Evolutionary conservation across 2,888 invertebrate genomes (phyloP).

Genomic region (Coelopa pilipes): DNA sequence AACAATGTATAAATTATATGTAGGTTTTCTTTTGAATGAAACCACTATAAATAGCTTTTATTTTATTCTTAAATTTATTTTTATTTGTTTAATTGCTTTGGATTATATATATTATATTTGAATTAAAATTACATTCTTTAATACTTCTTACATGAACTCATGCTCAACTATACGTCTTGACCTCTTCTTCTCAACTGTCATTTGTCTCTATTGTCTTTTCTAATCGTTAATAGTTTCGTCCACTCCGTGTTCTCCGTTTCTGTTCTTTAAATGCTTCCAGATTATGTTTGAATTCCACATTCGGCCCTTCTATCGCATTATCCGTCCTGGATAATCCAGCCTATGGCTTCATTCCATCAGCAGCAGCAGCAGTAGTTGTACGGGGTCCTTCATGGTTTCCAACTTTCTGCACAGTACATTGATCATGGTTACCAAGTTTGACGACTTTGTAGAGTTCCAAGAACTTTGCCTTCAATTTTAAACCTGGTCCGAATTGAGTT

Average conservation of each 20-base stretch:
- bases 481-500: constrained; percentile 41
- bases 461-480: constrained; percentile 40
- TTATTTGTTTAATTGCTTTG: too few relatives aligned
- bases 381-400: constrained; percentile 7
- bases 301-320: not conserved
- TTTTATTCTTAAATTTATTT: too few relatives aligned
- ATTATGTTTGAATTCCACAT: too few relatives aligned
- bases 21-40: too few relatives aligned
- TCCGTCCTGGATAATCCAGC: not conserved
- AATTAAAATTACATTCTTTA: too few relatives aligned
- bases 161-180: too few relatives aligned
- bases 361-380: not conserved
- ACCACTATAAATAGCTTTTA: too few relatives aligned
- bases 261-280: too few relatives aligned
- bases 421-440: constrained; percentile 22
- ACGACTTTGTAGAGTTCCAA: constrained; percentile 22
- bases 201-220: not conserved
- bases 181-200: not conserved
- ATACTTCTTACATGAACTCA: too few relatives aligned
- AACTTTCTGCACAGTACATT: constrained; percentile 19
- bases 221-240: not conserved
- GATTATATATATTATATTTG: too few relatives aligned
- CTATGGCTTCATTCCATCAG: constrained; percentile 4
- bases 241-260: not conserved
- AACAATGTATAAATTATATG: too few relatives aligned